Percentiles rank a stretch among this genome's conserved stretches.
Conservation (phyloP, 2,888 invertebrate species). For the Epinotia ramella region DNA sequence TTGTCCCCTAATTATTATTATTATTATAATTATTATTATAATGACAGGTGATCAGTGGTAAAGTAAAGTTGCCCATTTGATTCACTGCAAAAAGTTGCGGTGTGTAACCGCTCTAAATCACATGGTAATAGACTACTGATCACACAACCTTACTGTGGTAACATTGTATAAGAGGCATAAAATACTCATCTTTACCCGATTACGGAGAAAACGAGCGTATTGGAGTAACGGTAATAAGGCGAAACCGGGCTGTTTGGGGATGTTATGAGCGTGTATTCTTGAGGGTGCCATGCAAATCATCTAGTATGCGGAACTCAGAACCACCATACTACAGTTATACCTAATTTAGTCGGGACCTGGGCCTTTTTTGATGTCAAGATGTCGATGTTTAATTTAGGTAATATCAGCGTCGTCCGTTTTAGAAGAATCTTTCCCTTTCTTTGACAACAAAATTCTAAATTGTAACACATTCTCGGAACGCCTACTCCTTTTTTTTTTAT, state of each 20-base stretch:
- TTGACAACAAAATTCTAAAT: not conserved
- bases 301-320: not conserved
- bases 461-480: not conserved
- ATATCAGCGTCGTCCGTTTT: too few relatives aligned
- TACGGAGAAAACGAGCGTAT: slow-evolving; percentile 39
- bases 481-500: too few relatives aligned
- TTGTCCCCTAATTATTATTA: too few relatives aligned
- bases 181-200: slow-evolving; percentile 42
- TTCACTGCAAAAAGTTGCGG: too few relatives aligned
- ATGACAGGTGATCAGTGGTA: too few relatives aligned
- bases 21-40: too few relatives aligned
- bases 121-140: slow-evolving; percentile 5
- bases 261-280: not conserved
- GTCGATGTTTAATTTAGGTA: too few relatives aligned
- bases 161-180: slow-evolving; percentile 39
- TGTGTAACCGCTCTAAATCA: too few relatives aligned
- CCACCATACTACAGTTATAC: not conserved
- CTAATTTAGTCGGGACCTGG: too few relatives aligned
- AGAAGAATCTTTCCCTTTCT: too few relatives aligned
- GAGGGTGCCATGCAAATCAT: not conserved
- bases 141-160: not conserved
- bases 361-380: too few relatives aligned
- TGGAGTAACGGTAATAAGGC: slow-evolving; percentile 13
- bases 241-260: not conserved
- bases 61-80: too few relatives aligned